Conservation (phyloP, 2,113 vertebrate species). For the Andinoacara biseriatus region DNA sequence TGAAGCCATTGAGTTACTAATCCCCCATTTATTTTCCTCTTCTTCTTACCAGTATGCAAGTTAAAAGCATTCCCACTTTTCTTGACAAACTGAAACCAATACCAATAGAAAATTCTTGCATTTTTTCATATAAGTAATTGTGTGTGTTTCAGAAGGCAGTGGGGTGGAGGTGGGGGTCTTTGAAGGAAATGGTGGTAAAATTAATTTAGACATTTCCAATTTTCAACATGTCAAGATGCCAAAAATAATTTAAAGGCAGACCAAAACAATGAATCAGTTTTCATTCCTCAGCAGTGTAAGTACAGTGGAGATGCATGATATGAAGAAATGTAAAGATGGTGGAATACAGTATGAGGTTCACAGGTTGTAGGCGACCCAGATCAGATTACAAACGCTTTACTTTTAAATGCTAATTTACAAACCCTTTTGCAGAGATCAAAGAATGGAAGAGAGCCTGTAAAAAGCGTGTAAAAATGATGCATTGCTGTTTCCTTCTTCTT, state of each 20-base stretch:
- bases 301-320: not conserved
- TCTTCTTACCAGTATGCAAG: not conserved
- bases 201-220: not conserved
- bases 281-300: not conserved
- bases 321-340: not conserved
- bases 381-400: slow-evolving; percentile 15
- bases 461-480: not conserved
- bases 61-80: not conserved
- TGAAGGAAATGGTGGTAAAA: not conserved
- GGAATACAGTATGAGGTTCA: slow-evolving; percentile 13
- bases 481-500: not conserved
- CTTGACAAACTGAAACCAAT: not conserved
- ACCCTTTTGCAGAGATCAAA: slow-evolving; percentile 9
- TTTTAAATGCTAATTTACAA: not conserved
- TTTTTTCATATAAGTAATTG: not conserved
- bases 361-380: not conserved
- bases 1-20: not conserved
- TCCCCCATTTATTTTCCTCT: not conserved
- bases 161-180: not conserved
- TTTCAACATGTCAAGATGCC: not conserved
- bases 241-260: not conserved
- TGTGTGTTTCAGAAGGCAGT: not conserved
- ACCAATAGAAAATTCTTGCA: not conserved
- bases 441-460: not conserved
- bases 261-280: not conserved